Percentiles rank a stretch among this genome's conserved stretches.
Evolutionary conservation across 1,140 invertebrate genomes (phyloP).

Genomic region (Zaprionus africanus): DNA sequence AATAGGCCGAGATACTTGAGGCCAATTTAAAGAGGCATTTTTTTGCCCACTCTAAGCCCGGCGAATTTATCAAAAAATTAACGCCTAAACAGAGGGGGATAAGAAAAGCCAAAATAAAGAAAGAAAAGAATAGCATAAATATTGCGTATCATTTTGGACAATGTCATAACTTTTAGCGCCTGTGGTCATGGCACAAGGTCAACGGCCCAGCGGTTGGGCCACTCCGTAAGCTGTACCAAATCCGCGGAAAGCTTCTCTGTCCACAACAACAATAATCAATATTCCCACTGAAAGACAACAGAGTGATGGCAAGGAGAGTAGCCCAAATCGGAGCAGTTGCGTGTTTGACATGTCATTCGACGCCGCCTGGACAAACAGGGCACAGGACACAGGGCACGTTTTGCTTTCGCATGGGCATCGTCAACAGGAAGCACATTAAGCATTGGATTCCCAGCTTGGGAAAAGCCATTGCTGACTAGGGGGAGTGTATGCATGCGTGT

Average conservation of each 20-base stretch:
- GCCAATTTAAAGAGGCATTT: conserved; percentile 35
- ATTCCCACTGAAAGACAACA: conserved; percentile 41
- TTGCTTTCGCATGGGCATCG: conserved; percentile 47
- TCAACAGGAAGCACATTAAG: conserved; percentile 78
- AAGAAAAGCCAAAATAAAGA: conserved; percentile 26
- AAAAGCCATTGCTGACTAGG: conserved; percentile 20
- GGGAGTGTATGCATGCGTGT: conserved; percentile 10
- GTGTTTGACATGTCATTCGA: conserved; percentile 79
- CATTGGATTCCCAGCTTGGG: conserved; percentile 45
- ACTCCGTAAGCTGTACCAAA: conserved; percentile 60
- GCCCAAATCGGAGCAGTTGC: conserved; percentile 56
- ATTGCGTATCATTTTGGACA: conserved; percentile 61
- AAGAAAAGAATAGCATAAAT: conserved; percentile 11
- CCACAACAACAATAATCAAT: conserved; percentile 73
- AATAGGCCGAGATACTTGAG: conserved; percentile 19
- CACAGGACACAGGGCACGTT: conserved; percentile 30
- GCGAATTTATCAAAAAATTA: conserved; percentile 71
- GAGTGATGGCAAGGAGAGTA: conserved; percentile 18
- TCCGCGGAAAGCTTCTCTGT: conserved; percentile 63
- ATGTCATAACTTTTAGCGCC: conserved; percentile 52
- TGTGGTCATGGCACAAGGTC: conserved; percentile 47
- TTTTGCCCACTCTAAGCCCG: conserved; percentile 19
- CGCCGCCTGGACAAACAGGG: conserved; percentile 52
- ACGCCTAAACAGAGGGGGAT: conserved; percentile 30
- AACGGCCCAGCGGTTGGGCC: conserved; percentile 48